Evolutionary conservation across 2,888 invertebrate species (phyloP).

Genomic region (Glaucopsyche alexis): DNA sequence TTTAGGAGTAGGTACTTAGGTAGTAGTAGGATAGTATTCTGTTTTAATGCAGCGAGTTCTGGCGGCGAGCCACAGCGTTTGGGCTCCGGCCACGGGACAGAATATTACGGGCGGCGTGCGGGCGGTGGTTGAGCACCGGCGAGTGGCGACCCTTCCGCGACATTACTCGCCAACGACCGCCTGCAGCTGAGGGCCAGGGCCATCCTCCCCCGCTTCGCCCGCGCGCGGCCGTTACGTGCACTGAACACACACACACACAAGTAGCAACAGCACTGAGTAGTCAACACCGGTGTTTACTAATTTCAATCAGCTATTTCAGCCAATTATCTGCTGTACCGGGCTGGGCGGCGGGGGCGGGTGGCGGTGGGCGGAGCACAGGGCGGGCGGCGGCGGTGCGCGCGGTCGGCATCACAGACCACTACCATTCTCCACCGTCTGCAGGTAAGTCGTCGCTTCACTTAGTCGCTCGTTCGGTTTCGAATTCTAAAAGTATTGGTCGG

Average conservation of each 20-base stretch:
- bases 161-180: neutral
- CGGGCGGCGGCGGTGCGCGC: slow-evolving; percentile 50
- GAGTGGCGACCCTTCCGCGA: neutral
- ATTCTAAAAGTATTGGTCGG: too few relatives aligned
- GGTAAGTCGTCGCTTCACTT: neutral
- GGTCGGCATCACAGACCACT: slow-evolving; percentile 47
- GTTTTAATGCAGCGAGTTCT: too few relatives aligned
- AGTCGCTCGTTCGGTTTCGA: neutral
- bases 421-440: neutral
- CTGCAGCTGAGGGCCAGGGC: neutral
- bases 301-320: neutral
- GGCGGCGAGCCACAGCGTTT: too few relatives aligned
- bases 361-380: slow-evolving; percentile 6
- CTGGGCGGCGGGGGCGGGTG: neutral
- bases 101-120: too few relatives aligned
- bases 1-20: too few relatives aligned
- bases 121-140: neutral
- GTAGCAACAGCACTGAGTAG: neutral
- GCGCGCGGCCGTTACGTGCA: neutral
- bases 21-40: too few relatives aligned
- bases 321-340: neutral
- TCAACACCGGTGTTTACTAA: neutral
- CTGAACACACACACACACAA: neutral
- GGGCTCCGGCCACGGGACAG: neutral
- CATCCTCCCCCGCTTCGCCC: neutral